Conservation (phyloP, 2,113 vertebrate genomes). For the Daphoenositta chrysoptera region DNA sequence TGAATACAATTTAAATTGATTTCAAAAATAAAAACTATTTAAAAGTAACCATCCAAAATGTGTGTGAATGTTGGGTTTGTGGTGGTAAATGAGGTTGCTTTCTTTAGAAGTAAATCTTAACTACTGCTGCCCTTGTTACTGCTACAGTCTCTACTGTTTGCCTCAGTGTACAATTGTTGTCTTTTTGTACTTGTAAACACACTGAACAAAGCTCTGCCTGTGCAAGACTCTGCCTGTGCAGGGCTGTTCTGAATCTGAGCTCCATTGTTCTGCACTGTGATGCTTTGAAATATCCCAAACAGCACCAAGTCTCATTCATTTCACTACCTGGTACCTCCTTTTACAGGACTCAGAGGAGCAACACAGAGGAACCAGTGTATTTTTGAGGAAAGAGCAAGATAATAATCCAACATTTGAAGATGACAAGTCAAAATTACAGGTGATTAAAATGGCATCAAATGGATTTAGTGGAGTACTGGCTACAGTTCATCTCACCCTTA, state of each 20-base stretch:
- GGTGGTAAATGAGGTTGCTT: neutral
- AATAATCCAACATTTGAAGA: slow-evolving; percentile 61
- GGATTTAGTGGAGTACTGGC: neutral
- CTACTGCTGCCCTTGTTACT: neutral
- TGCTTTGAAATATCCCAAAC: neutral
- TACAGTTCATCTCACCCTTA: neutral
- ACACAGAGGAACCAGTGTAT: neutral
- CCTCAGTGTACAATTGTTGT: neutral
- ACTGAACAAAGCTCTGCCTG: neutral
- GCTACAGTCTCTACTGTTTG: neutral
- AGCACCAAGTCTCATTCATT: neutral
- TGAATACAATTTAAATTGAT: neutral
- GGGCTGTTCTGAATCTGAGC: neutral
- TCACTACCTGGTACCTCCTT: neutral
- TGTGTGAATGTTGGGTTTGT: neutral
- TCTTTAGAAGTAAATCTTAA: neutral
- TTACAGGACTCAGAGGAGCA: slow-evolving; percentile 24
- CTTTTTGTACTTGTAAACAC: neutral
- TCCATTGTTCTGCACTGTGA: neutral
- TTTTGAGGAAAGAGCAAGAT: slow-evolving; percentile 52
- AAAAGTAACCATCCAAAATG: neutral
- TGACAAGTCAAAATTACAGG: slow-evolving; percentile 85
- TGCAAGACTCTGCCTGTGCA: neutral
- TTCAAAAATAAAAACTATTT: neutral
- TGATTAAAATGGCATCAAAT: slow-evolving; percentile 33